phyloP scores from a whole-genome alignment of 2,888 invertebrate species.

The Clostera curtula region DNA sequence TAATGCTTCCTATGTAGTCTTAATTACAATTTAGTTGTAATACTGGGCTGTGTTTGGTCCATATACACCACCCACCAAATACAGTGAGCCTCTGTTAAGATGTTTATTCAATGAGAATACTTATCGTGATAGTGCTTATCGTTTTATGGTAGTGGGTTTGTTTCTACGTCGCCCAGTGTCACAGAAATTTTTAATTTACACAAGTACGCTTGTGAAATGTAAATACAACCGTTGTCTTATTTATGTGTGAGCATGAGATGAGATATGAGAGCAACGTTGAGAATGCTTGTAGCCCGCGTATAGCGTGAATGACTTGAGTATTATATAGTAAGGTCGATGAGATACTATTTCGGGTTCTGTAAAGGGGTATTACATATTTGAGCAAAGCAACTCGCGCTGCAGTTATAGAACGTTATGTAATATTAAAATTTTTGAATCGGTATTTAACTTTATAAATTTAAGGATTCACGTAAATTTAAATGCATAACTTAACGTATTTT shows the following conservation, averaged over 20 bases:
- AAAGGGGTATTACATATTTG: conserved; percentile 3
- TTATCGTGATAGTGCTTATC: too few relatives aligned
- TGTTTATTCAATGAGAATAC: too few relatives aligned
- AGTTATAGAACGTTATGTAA: too few relatives aligned
- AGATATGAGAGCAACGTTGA: conserved; percentile 15
- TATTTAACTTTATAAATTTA: too few relatives aligned
- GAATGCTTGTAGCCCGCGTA: conserved; percentile 17
- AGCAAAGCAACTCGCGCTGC: too few relatives aligned
- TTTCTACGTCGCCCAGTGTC: conserved; percentile 13
- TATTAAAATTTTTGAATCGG: too few relatives aligned
- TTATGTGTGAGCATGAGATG: conserved; percentile 29
- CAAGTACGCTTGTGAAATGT: conserved; percentile 45
- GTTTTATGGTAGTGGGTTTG: too few relatives aligned
- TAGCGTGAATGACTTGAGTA: conserved; percentile 17
- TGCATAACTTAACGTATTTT: too few relatives aligned
- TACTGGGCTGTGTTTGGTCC: conserved; percentile 1
- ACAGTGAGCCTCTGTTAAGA: too few relatives aligned
- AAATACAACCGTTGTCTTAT: conserved; percentile 37
- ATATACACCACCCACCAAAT: background rate
- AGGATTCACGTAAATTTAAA: too few relatives aligned
- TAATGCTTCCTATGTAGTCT: conserved; percentile 50
- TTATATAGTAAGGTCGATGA: conserved; percentile 13
- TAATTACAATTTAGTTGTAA: conserved; percentile 27
- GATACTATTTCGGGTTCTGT: conserved; percentile 12
- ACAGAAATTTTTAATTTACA: conserved; percentile 21